Evolutionary conservation across 2,888 invertebrate genomes (phyloP).

Genomic region (Chloromyia formosa): DNA sequence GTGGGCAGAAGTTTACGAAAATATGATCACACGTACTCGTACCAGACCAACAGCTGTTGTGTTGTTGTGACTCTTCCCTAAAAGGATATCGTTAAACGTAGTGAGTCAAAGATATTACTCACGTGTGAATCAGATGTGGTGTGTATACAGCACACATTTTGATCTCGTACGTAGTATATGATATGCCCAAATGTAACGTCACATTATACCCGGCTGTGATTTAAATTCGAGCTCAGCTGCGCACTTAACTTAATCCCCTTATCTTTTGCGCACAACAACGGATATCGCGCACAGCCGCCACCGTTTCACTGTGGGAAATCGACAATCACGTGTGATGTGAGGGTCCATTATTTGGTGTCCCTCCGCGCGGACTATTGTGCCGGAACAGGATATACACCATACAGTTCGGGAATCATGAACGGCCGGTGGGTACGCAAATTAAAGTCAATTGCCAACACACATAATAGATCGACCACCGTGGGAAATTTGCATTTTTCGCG

Average conservation of each 20-base stretch:
- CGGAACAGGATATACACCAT: slow-evolving; percentile 13
- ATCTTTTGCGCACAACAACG: slow-evolving; percentile 36
- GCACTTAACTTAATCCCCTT: slow-evolving; percentile 36
- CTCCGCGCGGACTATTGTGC: not conserved
- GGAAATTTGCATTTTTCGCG: slow-evolving; percentile 32
- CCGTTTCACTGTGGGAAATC: slow-evolving; percentile 20
- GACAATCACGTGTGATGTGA: slow-evolving; percentile 13
- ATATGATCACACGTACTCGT: not conserved
- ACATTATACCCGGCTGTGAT: slow-evolving; percentile 32
- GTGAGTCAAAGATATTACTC: slow-evolving; percentile 25
- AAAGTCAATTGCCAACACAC: slow-evolving; percentile 13
- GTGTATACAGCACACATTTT: not conserved
- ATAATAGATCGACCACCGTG: slow-evolving; percentile 25
- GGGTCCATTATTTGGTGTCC: slow-evolving; percentile 32
- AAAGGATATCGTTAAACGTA: slow-evolving; percentile 36
- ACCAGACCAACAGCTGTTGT: not conserved
- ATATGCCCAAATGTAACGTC: slow-evolving; percentile 20
- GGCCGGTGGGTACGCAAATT: not conserved
- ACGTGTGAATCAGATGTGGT: slow-evolving; percentile 17
- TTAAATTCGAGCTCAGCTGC: slow-evolving; percentile 32
- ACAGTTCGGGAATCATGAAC: not conserved
- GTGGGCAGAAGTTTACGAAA: not conserved
- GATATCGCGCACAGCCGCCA: slow-evolving; percentile 31
- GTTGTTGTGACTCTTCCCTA: not conserved
- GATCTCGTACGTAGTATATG: too few relatives aligned